These are phyloP conservation scores for Dolichallabes microphthalmus DNA, from an alignment of 2,113 vertebrate genomes.

Conservation along the genomic window DNA sequence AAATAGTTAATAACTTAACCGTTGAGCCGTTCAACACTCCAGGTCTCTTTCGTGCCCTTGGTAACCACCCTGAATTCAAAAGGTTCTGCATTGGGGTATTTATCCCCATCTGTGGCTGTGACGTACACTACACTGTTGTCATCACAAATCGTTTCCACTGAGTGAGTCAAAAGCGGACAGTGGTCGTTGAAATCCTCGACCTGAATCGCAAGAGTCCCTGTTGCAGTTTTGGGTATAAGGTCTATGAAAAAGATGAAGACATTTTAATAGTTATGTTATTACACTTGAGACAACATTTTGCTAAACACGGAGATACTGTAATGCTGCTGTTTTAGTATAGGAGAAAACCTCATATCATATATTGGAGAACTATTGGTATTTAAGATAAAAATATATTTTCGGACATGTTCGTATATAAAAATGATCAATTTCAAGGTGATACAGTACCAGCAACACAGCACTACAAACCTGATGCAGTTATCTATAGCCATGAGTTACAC, in stretches of 20 bases:
- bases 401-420: not conserved
- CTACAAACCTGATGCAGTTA: not conserved
- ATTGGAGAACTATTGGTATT: not conserved
- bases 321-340: not conserved
- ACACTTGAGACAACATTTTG: not conserved
- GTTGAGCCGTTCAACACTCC: conserved; percentile 76
- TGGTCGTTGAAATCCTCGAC: conserved; percentile 76
- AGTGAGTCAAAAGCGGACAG: conserved; percentile 77
- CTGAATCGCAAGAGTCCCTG: conserved; percentile 74
- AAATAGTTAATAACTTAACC: conserved; percentile 67
- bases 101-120: conserved; percentile 79
- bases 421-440: not conserved
- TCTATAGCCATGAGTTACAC: not conserved
- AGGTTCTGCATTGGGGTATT: conserved; percentile 76
- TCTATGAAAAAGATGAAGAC: conserved; percentile 53
- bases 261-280: not conserved
- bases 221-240: conserved; percentile 63
- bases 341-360: not conserved
- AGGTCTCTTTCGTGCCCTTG: conserved; percentile 63
- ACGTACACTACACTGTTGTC: conserved; percentile 67
- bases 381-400: not conserved
- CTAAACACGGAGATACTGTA: not conserved
- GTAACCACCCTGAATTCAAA: conserved; percentile 78
- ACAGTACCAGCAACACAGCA: not conserved
- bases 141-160: conserved; percentile 71